A percentile compares a stretch with the other conserved stretches of the same genome.
Evolutionary conservation across 1,140 invertebrate species (phyloP).

Genomic region (Zaprionus ornatus): DNA sequence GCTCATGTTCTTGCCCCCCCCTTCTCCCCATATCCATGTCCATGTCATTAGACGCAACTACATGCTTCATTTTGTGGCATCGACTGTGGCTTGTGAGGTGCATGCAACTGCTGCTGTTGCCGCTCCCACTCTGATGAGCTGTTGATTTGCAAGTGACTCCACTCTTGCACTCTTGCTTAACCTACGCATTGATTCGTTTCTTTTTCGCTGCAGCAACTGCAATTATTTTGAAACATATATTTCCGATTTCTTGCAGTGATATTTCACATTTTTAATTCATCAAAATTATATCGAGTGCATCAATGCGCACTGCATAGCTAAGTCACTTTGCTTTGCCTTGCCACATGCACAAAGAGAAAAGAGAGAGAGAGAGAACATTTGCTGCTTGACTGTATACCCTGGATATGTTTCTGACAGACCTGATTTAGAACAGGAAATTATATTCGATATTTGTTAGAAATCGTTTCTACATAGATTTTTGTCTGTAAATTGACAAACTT

Average conservation of each 20-base stretch:
- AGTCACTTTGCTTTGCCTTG: not conserved
- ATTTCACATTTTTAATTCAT: not conserved
- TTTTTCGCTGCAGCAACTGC: not conserved
- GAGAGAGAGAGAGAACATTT: too few relatives aligned
- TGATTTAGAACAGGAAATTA: not conserved
- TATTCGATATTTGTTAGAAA: too few relatives aligned
- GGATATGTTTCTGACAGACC: not conserved
- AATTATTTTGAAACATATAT: not conserved
- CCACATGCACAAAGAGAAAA: not conserved
- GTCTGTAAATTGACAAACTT: too few relatives aligned
- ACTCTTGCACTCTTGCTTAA: not conserved
- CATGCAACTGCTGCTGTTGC: constrained; percentile 18
- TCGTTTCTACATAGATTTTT: too few relatives aligned
- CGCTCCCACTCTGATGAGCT: constrained; percentile 11
- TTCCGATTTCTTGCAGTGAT: not conserved
- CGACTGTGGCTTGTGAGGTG: not conserved
- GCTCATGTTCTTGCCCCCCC: not conserved
- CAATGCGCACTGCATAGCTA: not conserved
- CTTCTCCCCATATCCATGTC: not conserved
- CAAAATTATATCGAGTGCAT: not conserved
- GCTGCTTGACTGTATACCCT: not conserved
- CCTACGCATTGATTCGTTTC: not conserved
- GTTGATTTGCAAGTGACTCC: constrained; percentile 44
- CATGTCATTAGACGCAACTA: constrained; percentile 17
- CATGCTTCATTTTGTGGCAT: constrained; percentile 4